phyloP scores from a whole-genome alignment of 1,140 invertebrate genomes.

The Drosophila navojoa region DNA sequence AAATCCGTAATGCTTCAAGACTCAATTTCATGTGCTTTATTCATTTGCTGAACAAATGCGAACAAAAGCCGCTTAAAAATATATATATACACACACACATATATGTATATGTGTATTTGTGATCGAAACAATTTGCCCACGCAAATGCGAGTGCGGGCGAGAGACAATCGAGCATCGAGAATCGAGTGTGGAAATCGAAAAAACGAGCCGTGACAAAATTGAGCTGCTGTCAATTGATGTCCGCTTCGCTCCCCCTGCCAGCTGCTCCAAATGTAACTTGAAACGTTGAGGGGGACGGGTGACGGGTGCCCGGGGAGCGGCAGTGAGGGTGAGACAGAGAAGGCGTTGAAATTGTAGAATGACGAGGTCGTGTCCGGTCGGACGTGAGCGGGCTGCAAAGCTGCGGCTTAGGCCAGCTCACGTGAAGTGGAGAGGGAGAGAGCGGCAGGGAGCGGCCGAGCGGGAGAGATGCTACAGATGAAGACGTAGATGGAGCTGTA shows the following conservation, averaged over 20 bases:
- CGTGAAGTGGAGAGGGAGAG: background rate
- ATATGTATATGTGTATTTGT: background rate
- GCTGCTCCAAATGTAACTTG: conserved; percentile 29
- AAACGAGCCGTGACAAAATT: conserved; percentile 62
- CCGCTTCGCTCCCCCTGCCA: conserved; percentile 1
- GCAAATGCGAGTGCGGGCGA: conserved; percentile 51
- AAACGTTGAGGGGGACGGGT: conserved; percentile 22
- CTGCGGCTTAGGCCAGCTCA: conserved; percentile 53
- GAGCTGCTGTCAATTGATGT: conserved; percentile 56
- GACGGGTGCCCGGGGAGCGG: background rate
- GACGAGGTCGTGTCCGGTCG: conserved; percentile 42
- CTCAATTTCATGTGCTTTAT: conserved; percentile 54
- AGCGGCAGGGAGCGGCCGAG: too few species aligned
- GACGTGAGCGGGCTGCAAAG: conserved; percentile 54
- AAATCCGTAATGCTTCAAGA: conserved; percentile 15
- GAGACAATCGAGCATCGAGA: background rate
- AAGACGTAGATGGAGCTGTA: background rate
- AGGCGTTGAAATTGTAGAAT: conserved; percentile 57
- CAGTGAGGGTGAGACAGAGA: conserved; percentile 7
- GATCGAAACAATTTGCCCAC: conserved; percentile 57
- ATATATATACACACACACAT: background rate
- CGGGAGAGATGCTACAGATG: background rate
- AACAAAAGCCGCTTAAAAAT: conserved; percentile 57
- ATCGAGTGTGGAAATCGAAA: conserved; percentile 49
- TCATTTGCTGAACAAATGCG: conserved; percentile 41